phyloP scores from a whole-genome alignment of 2,888 invertebrate species.

The Watsonalla binaria region DNA sequence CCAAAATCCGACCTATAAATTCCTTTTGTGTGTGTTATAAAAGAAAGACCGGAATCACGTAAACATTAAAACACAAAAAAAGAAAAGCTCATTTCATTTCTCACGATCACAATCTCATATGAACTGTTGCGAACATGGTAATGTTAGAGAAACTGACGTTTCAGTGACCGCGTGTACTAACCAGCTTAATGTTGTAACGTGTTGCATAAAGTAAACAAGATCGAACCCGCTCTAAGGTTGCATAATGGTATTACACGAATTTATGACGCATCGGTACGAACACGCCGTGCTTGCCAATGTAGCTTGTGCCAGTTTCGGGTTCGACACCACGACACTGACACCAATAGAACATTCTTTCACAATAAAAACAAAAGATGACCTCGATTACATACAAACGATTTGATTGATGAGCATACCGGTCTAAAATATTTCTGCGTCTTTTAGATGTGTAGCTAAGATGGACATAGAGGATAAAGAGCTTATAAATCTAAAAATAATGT shows the following conservation, averaged over 20 bases:
- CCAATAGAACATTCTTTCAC: conserved; percentile 60
- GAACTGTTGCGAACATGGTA: background rate
- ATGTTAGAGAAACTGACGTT: conserved; percentile 10
- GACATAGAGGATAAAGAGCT: too few relatives aligned
- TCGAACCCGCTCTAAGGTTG: conserved; percentile 49
- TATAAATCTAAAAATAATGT: background rate
- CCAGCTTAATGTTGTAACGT: conserved; percentile 29
- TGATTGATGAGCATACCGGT: background rate
- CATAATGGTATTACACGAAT: conserved; percentile 56
- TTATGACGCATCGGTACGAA: conserved; percentile 56
- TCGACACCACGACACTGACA: conserved; percentile 59
- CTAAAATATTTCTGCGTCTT: background rate
- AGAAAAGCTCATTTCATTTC: background rate
- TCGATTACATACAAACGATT: conserved; percentile 18
- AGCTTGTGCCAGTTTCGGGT: conserved; percentile 51
- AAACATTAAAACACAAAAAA: background rate
- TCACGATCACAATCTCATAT: background rate
- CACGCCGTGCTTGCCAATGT: conserved; percentile 49
- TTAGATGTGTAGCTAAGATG: background rate
- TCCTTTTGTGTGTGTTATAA: background rate
- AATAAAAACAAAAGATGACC: conserved; percentile 60
- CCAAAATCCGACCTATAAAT: background rate
- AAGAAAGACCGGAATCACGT: background rate
- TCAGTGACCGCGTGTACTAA: conserved; percentile 10
- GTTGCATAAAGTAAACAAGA: conserved; percentile 50